phyloP scores from a whole-genome alignment of 2,797 vertebrate genomes.

The Diplodus puntazzo region DNA sequence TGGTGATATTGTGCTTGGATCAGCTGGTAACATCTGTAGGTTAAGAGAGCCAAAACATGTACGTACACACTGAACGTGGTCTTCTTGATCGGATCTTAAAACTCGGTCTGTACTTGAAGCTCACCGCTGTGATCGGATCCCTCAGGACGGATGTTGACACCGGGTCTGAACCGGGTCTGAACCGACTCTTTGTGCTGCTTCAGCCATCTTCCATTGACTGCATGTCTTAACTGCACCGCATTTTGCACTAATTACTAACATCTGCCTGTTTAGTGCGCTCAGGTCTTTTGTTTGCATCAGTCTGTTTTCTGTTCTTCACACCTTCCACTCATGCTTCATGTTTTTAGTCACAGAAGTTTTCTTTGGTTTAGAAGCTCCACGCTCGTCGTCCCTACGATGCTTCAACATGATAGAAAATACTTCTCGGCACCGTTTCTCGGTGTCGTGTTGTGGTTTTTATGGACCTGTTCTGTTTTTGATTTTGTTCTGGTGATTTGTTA shows the following conservation, averaged over 20 bases:
- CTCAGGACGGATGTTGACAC: too few species aligned
- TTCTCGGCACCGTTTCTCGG: background rate
- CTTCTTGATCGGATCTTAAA: too few species aligned
- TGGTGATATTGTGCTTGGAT: too few species aligned
- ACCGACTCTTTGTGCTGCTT: constrained; percentile 9
- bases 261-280: background rate
- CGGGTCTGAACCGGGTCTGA: too few species aligned
- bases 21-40: too few species aligned
- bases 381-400: background rate
- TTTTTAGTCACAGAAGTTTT: background rate
- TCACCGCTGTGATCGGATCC: too few species aligned
- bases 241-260: constrained; percentile 8
- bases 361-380: constrained; percentile 1
- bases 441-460: constrained; percentile 10
- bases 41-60: too few species aligned
- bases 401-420: constrained; percentile 3
- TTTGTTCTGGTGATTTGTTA: constrained; percentile 4
- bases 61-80: too few species aligned
- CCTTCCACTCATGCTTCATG: background rate
- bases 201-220: background rate
- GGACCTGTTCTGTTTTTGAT: background rate
- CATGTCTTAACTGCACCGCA: constrained; percentile 25
- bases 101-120: too few species aligned
- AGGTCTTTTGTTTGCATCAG: constrained; percentile 2
- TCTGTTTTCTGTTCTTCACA: constrained; percentile 4